Conservation (phyloP, 2,888 invertebrate genomes). For the Meiosimyza decipiens region DNA sequence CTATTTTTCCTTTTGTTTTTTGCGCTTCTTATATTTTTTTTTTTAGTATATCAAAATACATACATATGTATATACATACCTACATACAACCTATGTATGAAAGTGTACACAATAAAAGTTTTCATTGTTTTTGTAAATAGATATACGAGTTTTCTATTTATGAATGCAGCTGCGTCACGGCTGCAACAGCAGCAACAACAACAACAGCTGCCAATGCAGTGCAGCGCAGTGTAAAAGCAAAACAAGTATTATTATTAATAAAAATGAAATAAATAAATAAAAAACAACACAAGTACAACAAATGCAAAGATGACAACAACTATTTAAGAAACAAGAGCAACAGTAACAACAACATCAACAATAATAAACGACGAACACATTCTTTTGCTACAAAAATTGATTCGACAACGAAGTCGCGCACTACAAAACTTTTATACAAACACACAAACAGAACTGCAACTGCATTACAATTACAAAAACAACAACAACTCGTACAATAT, state of each 20-base stretch:
- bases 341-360: slow-evolving; percentile 38
- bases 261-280: slow-evolving; percentile 28
- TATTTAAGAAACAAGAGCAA: slow-evolving; percentile 34
- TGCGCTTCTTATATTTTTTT: slow-evolving; percentile 43
- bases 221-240: slow-evolving; percentile 28
- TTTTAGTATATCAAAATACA: slow-evolving; percentile 15
- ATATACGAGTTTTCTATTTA: slow-evolving; percentile 21
- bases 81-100: not conserved
- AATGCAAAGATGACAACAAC: slow-evolving; percentile 25
- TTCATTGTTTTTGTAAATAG: slow-evolving; percentile 1
- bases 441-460: not conserved
- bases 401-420: not conserved
- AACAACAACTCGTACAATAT: not conserved
- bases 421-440: not conserved
- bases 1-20: slow-evolving; percentile 31
- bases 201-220: slow-evolving; percentile 10
- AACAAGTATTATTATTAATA: slow-evolving; percentile 34
- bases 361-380: slow-evolving; percentile 29
- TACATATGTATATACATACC: slow-evolving; percentile 30
- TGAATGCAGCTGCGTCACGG: slow-evolving; percentile 15
- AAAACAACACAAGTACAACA: slow-evolving; percentile 8
- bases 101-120: too few species aligned
- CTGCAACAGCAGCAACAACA: slow-evolving; percentile 7
- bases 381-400: slow-evolving; percentile 35
- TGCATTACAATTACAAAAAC: slow-evolving; percentile 1